Evolutionary conservation across 2,888 invertebrate species (phyloP).

Genomic region (Nomada flava): DNA sequence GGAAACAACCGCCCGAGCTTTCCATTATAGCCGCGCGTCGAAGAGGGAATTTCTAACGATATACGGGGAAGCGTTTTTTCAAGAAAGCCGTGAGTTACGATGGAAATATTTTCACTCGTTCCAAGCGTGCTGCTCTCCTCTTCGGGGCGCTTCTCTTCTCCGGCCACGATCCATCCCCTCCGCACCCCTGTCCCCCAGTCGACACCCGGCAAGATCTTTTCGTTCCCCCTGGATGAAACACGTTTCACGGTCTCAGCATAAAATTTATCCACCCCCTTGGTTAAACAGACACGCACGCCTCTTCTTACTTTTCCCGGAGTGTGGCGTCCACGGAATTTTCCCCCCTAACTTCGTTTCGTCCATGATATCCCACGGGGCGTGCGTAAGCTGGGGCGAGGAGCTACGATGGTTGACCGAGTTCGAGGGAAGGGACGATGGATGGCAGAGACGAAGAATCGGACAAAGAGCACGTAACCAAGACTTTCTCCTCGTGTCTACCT

Average conservation of each 20-base stretch:
- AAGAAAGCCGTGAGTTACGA: conserved; percentile 69
- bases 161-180: neutral
- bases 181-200: conserved; percentile 38
- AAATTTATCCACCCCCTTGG: conserved; percentile 82
- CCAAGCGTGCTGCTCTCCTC: conserved; percentile 60
- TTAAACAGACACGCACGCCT: conserved; percentile 81
- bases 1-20: neutral
- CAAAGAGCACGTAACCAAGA: neutral
- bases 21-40: conserved; percentile 4
- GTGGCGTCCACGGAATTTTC: conserved; percentile 58
- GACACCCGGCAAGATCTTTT: conserved; percentile 59
- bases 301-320: conserved; percentile 72
- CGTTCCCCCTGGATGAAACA: conserved; percentile 83
- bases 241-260: conserved; percentile 87
- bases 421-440: conserved; percentile 35
- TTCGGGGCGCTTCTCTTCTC: conserved; percentile 27
- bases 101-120: conserved; percentile 71
- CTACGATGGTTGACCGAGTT: conserved; percentile 46
- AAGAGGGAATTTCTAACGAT: conserved; percentile 58
- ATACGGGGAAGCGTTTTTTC: conserved; percentile 48
- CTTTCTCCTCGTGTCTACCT: neutral
- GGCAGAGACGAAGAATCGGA: conserved; percentile 15
- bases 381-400: conserved; percentile 28
- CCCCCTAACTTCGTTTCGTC: conserved; percentile 66
- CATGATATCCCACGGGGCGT: conserved; percentile 67